Conservation (phyloP, 1,140 invertebrate species). For the Zaprionus taronus region DNA sequence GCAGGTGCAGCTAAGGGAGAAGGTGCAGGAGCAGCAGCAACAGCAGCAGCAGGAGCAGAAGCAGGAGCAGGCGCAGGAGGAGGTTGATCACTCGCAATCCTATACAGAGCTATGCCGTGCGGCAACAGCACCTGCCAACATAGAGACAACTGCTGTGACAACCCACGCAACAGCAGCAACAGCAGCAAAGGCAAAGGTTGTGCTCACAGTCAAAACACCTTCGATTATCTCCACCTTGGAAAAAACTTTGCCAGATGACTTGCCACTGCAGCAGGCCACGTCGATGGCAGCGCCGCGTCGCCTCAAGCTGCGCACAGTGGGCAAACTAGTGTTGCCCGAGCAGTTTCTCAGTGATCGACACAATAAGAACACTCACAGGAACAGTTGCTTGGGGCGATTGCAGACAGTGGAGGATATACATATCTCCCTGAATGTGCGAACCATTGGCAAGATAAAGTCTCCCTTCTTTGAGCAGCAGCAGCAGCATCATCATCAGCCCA, state of each 20-base stretch:
- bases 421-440: conserved; percentile 44
- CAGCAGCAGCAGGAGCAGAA: not conserved
- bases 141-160: conserved; percentile 16
- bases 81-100: conserved; percentile 30
- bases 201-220: conserved; percentile 42
- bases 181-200: not conserved
- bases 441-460: conserved; percentile 80
- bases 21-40: conserved; percentile 9
- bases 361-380: conserved; percentile 46
- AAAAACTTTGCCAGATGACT: not conserved
- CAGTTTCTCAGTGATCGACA: conserved; percentile 68
- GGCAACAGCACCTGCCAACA: conserved; percentile 53
- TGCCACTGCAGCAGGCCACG: not conserved
- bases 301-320: conserved; percentile 66
- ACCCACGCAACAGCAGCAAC: too few species aligned
- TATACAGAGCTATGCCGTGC: conserved; percentile 53
- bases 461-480: conserved; percentile 70
- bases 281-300: conserved; percentile 17
- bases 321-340: conserved; percentile 68
- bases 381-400: conserved; percentile 36
- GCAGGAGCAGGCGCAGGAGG: conserved; percentile 2
- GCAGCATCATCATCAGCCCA: conserved; percentile 28
- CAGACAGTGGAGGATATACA: conserved; percentile 58
- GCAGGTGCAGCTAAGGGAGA: conserved; percentile 22
- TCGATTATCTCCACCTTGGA: not conserved